Evolutionary conservation across 35 echinoderm and acorn worm species (phyloP).

Genomic region (Hemicentrotus pulcherrimus): DNA sequence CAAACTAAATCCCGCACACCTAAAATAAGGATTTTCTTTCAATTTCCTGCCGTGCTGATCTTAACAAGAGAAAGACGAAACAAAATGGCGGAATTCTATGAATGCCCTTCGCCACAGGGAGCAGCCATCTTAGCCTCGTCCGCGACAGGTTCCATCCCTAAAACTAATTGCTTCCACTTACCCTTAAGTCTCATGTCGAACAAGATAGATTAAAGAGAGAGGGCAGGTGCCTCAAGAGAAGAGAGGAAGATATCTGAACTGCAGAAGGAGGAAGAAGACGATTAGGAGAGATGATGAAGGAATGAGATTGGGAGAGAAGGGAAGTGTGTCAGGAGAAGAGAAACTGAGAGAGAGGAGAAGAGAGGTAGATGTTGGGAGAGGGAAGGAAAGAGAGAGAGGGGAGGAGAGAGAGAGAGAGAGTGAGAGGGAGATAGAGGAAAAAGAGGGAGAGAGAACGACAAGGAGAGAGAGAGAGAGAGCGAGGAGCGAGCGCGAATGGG

Average conservation of each 20-base stretch:
- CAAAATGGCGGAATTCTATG: background rate
- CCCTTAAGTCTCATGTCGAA: background rate
- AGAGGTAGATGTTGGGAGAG: too few relatives aligned
- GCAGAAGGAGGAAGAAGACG: too few relatives aligned
- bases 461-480: background rate
- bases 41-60: too few relatives aligned
- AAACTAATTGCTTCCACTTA: conserved; percentile 40
- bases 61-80: too few relatives aligned
- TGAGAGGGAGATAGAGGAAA: background rate
- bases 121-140: conserved; percentile 13
- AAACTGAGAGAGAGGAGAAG: too few relatives aligned
- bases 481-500: background rate
- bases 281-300: too few relatives aligned
- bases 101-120: background rate
- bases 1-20: too few relatives aligned
- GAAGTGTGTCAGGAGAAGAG: too few relatives aligned
- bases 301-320: too few relatives aligned
- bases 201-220: background rate
- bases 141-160: conserved; percentile 13
- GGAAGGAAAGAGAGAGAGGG: background rate
- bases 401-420: background rate
- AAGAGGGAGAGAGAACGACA: background rate
- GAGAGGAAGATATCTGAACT: too few relatives aligned
- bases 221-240: background rate
- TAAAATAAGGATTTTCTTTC: too few relatives aligned